phyloP scores from a whole-genome alignment of 2,888 invertebrate genomes.

The Schizaphis graminum region DNA sequence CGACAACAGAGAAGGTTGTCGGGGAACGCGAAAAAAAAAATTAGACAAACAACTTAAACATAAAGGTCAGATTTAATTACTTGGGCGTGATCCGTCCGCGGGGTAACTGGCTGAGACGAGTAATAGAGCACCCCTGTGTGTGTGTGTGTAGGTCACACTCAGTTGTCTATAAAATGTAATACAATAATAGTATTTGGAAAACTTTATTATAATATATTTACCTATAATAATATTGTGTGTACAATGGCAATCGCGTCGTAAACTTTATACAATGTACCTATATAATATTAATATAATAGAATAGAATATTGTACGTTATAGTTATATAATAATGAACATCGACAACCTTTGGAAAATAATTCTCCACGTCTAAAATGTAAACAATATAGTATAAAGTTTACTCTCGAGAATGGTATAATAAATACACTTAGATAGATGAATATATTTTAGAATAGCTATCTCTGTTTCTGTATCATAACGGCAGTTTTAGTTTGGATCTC shows the following conservation, averaged over 20 bases:
- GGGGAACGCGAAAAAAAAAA: neutral
- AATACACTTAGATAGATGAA: neutral
- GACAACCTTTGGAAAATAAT: neutral
- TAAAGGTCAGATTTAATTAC: constrained; percentile 53
- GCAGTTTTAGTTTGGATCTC: neutral
- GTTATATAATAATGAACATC: neutral
- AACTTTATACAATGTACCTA: neutral
- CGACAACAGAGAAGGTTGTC: neutral
- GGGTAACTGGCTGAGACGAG: neutral
- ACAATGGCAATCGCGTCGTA: neutral
- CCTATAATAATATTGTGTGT: neutral
- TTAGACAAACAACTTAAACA: neutral
- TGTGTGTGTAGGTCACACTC: neutral
- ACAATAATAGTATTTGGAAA: neutral
- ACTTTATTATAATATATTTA: neutral
- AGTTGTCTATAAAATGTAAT: neutral
- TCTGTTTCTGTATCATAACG: neutral
- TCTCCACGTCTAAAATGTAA: neutral
- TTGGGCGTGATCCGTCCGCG: neutral
- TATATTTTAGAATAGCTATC: neutral
- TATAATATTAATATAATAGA: too few relatives aligned
- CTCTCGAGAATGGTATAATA: neutral
- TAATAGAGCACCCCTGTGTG: neutral
- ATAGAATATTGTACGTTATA: neutral
- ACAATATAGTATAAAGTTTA: neutral